These are phyloP conservation scores for Microcebus murinus DNA, from an alignment of 2,113 vertebrate species.

Conservation along the genomic window DNA sequence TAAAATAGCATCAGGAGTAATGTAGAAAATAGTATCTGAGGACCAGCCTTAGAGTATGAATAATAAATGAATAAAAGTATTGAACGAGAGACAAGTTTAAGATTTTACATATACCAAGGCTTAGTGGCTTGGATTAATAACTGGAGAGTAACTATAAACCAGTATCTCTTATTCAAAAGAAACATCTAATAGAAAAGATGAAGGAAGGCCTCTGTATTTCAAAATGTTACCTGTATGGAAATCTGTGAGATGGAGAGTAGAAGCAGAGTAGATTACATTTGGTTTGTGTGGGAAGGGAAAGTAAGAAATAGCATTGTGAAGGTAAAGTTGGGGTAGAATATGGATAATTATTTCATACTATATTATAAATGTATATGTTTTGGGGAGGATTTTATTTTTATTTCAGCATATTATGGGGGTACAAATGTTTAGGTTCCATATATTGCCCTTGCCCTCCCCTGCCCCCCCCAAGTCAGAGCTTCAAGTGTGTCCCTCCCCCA, in stretches of 20 bases:
- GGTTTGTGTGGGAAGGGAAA: neutral
- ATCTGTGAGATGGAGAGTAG: neutral
- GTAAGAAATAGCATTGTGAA: neutral
- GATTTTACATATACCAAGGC: neutral
- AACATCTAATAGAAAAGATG: neutral
- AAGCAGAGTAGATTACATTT: slow-evolving; percentile 8
- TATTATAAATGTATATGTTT: neutral
- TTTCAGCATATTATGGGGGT: no score
- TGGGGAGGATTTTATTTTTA: no score
- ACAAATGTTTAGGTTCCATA: no score
- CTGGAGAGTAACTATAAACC: slow-evolving; percentile 26
- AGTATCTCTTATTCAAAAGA: neutral
- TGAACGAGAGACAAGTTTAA: neutral
- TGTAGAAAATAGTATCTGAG: neutral
- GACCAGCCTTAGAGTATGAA: neutral
- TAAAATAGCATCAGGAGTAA: neutral
- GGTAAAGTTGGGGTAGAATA: neutral
- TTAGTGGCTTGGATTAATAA: neutral
- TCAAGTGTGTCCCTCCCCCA: no score
- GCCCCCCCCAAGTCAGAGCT: no score
- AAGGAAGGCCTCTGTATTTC: neutral
- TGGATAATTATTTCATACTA: neutral
- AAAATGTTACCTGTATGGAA: slow-evolving; percentile 9
- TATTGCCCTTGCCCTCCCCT: no score
- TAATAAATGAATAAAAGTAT: slow-evolving; percentile 40